phyloP scores from a whole-genome alignment of 1,140 invertebrate genomes.

The Triops longicaudatus region DNA sequence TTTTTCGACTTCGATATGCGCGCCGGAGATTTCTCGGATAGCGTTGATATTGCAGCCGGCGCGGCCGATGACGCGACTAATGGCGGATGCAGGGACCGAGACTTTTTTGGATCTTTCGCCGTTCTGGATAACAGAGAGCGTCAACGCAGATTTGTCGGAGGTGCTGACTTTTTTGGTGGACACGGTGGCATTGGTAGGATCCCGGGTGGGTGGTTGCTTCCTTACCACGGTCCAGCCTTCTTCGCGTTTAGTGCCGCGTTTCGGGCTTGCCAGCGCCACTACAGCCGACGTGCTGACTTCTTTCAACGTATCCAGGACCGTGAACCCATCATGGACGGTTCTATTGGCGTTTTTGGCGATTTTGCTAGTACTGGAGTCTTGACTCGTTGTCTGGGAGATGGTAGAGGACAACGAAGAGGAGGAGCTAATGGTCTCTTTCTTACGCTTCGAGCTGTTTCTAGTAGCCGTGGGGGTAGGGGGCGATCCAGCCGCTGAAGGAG shows the following conservation, averaged over 20 bases:
- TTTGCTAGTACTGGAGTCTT: not conserved
- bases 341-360: slow-evolving; percentile 25
- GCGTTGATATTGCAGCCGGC: slow-evolving; percentile 95
- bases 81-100: slow-evolving; percentile 86
- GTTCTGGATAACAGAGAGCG: slow-evolving; percentile 35
- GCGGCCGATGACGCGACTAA: slow-evolving; percentile 89
- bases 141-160: slow-evolving; percentile 5
- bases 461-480: not conserved
- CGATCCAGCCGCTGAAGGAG: not conserved
- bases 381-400: not conserved
- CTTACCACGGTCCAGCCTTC: slow-evolving; percentile 95
- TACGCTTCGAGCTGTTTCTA: not conserved
- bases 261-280: slow-evolving; percentile 47
- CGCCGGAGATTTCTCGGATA: slow-evolving; percentile 85
- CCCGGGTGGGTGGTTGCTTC: slow-evolving; percentile 35
- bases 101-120: slow-evolving; percentile 60
- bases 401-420: not conserved
- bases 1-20: slow-evolving; percentile 96
- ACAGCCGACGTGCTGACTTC: slow-evolving; percentile 15
- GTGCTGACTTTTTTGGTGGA: slow-evolving; percentile 19
- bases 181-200: not conserved
- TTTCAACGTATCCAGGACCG: slow-evolving; percentile 28
- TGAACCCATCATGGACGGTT: slow-evolving; percentile 29
- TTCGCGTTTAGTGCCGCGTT: slow-evolving; percentile 65
- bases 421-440: not conserved